Conservation (phyloP, 1,140 invertebrate species). For the Periplaneta americana region DNA sequence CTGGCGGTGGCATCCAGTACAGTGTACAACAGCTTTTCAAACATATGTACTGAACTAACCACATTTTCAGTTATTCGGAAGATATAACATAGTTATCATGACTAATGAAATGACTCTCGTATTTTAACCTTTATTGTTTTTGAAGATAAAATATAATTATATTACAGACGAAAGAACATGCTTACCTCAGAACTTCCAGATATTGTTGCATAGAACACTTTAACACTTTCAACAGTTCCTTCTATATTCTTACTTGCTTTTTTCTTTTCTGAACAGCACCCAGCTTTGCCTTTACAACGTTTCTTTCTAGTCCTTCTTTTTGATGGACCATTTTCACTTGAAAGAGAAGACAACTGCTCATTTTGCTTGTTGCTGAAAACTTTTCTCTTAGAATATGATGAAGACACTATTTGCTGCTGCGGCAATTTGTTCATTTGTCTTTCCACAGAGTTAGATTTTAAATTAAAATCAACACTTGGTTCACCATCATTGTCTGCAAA, state of each 20-base stretch:
- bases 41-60: neutral
- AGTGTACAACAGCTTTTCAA: neutral
- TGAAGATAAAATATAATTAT: neutral
- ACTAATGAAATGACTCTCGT: neutral
- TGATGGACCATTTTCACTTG: neutral
- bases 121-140: neutral
- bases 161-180: slow-evolving; percentile 14
- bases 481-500: neutral
- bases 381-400: neutral
- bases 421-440: neutral
- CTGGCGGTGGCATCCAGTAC: no score
- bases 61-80: no score
- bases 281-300: slow-evolving; percentile 9
- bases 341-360: neutral
- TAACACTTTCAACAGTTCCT: slow-evolving; percentile 23
- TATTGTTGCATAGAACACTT: slow-evolving; percentile 39
- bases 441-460: neutral
- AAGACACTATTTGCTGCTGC: neutral
- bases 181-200: slow-evolving; percentile 38
- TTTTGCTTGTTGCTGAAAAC: neutral
- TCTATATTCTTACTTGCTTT: slow-evolving; percentile 3
- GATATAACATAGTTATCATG: neutral
- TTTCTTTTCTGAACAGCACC: slow-evolving; percentile 9
- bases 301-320: slow-evolving; percentile 14
- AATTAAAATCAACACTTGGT: neutral